Conservation (phyloP, 2,797 vertebrate species). For the Phyllotis vaccarum region DNA sequence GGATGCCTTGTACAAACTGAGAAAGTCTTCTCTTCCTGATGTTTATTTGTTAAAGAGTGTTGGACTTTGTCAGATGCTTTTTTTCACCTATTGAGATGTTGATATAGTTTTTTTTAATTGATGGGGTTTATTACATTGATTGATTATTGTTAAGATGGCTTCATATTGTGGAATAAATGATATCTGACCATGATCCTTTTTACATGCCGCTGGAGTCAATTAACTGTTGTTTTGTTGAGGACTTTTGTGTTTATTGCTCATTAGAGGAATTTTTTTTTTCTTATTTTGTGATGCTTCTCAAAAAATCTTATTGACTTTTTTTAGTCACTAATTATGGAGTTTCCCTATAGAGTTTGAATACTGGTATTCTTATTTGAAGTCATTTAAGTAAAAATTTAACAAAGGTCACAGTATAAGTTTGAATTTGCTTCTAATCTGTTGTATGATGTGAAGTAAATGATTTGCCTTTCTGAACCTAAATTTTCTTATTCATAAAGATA, state of each 20-base stretch:
- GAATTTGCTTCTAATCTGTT: not conserved
- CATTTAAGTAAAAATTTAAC: conserved; percentile 10
- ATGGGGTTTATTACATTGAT: conserved; percentile 29
- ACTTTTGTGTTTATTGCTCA: not conserved
- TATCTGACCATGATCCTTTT: not conserved
- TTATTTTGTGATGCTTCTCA: not conserved
- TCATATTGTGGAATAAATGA: conserved; percentile 34
- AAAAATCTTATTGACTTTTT: not conserved
- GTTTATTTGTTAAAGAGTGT: conserved; percentile 35
- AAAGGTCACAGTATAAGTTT: not conserved
- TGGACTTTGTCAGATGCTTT: not conserved
- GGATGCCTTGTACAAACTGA: conserved; percentile 39
- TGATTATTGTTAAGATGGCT: conserved; percentile 39
- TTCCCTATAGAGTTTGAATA: not conserved
- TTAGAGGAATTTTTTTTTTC: not conserved
- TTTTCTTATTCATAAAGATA: conserved; percentile 6
- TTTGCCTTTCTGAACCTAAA: conserved; percentile 9
- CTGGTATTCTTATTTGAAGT: not conserved
- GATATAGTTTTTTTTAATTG: not conserved
- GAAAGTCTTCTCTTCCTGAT: not conserved
- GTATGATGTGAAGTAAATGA: not conserved
- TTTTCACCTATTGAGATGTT: conserved; percentile 3
- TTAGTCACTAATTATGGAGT: not conserved
- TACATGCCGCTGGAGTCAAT: not conserved
- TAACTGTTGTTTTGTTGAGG: conserved; percentile 7